A percentile compares a stretch with the other conserved stretches of the same genome.
Conservation (phyloP, 2,113 vertebrate genomes). For the Balaenoptera acutorostrata region DNA sequence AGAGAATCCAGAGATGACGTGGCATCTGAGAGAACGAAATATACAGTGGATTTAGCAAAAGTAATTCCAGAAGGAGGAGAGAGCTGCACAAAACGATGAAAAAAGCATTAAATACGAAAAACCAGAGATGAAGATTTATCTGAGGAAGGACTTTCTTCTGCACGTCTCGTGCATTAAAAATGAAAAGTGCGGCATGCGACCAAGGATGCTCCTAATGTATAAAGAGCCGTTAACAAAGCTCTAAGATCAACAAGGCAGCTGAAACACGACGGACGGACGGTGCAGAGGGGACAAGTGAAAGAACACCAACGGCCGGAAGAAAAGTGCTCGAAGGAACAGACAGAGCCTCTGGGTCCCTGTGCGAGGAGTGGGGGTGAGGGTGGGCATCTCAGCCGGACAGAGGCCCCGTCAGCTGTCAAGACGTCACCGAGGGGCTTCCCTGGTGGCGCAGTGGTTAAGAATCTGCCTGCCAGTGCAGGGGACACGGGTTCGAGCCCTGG, state of each 20-base stretch:
- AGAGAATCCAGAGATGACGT: neutral
- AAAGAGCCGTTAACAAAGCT: rapidly evolving
- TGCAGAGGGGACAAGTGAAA: rapidly evolving
- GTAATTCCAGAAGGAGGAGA: neutral
- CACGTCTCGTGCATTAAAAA: rapidly evolving
- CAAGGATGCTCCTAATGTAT: rapidly evolving
- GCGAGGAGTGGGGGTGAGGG: rapidly evolving
- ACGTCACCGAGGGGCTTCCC: rapidly evolving
- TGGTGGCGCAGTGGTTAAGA: too few species aligned
- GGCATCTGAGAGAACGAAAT: neutral
- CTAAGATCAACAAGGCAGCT: rapidly evolving
- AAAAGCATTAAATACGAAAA: too few species aligned
- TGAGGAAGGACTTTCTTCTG: neutral
- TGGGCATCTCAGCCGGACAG: neutral
- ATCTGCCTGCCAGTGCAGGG: too few species aligned
- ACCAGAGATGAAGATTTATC: rapidly evolving
- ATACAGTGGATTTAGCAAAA: rapidly evolving
- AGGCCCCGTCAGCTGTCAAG: too few species aligned
- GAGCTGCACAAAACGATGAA: rapidly evolving
- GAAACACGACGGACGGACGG: too few species aligned
- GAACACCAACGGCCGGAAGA: rapidly evolving
- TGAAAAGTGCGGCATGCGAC: rapidly evolving
- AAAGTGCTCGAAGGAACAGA: neutral
- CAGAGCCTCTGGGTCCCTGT: neutral
- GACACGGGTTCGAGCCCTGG: too few species aligned